phyloP scores from a whole-genome alignment of 1,140 invertebrate genomes.

The Cyphomyrmex costatus region DNA sequence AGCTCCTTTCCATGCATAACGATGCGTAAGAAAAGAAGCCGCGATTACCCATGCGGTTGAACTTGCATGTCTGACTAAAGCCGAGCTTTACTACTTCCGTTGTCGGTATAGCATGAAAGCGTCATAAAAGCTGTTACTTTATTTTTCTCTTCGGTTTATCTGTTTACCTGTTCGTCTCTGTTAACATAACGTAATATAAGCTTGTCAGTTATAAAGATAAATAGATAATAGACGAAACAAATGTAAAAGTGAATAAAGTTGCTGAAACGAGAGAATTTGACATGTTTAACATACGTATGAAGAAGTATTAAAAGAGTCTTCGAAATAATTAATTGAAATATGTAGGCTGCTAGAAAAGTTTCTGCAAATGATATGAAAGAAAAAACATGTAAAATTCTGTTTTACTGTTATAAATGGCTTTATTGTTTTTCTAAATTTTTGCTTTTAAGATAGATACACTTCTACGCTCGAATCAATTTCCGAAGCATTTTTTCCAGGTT shows the following conservation, averaged over 20 bases:
- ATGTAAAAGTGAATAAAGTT: not conserved
- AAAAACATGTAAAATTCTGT: too few relatives aligned
- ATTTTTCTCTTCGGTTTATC: slow-evolving; percentile 24
- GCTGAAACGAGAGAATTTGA: not conserved
- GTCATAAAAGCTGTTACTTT: not conserved
- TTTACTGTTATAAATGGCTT: too few relatives aligned
- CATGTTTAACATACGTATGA: not conserved
- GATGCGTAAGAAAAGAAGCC: slow-evolving; percentile 9
- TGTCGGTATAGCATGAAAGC: not conserved
- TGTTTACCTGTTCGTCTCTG: not conserved
- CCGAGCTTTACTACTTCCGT: slow-evolving; percentile 49
- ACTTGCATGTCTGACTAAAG: slow-evolving; percentile 24
- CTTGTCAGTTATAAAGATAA: slow-evolving; percentile 6
- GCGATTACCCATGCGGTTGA: not conserved
- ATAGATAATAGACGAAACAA: not conserved
- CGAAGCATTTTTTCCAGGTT: too few relatives aligned
- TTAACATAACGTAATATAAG: not conserved
- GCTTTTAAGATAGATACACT: too few relatives aligned
- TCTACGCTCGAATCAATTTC: too few relatives aligned
- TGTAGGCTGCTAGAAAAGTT: too few relatives aligned
- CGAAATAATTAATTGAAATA: not conserved
- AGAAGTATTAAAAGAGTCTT: too few relatives aligned
- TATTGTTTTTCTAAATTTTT: too few relatives aligned
- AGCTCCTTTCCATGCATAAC: not conserved
- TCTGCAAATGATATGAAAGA: too few relatives aligned